These are phyloP conservation scores for Elgaria multicarinata DNA, from an alignment of 2,113 vertebrate species.

Conservation along the genomic window DNA sequence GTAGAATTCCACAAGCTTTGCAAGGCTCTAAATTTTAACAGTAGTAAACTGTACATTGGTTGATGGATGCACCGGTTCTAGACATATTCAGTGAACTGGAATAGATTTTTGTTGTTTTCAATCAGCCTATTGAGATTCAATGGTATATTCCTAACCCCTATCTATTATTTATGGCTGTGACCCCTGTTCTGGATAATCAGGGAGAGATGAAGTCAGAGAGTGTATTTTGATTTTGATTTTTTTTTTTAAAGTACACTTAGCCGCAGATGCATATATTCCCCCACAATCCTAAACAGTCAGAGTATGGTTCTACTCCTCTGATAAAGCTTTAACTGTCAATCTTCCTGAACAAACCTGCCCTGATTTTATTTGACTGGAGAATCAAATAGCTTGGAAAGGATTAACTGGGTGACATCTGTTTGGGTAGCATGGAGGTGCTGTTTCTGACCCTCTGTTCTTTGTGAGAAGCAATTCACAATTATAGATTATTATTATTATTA, in stretches of 20 bases:
- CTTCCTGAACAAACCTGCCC: conserved; percentile 1
- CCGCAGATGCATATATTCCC: accelerated
- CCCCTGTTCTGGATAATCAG: not conserved
- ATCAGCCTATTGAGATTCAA: not conserved
- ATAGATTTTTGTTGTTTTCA: not conserved
- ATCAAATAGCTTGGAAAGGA: not conserved
- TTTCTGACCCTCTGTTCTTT: conserved; percentile 18
- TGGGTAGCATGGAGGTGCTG: conserved; percentile 40
- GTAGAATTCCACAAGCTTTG: not conserved
- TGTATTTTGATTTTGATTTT: not conserved
- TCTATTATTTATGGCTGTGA: not conserved
- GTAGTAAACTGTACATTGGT: not conserved
- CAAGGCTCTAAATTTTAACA: not conserved
- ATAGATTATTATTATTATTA: not conserved
- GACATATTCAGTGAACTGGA: not conserved
- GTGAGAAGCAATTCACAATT: conserved; percentile 28
- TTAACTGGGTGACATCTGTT: conserved; percentile 57
- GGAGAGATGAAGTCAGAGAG: not conserved
- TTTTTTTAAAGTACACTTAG: not conserved
- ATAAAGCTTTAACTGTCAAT: conserved; percentile 13
- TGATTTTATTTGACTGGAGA: conserved; percentile 10
- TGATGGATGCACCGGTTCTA: not conserved
- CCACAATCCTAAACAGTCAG: not conserved
- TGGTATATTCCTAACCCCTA: not conserved
- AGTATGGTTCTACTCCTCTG: not conserved